Conservation (phyloP, 2,797 vertebrate species). For the Erithacus rubecula region DNA sequence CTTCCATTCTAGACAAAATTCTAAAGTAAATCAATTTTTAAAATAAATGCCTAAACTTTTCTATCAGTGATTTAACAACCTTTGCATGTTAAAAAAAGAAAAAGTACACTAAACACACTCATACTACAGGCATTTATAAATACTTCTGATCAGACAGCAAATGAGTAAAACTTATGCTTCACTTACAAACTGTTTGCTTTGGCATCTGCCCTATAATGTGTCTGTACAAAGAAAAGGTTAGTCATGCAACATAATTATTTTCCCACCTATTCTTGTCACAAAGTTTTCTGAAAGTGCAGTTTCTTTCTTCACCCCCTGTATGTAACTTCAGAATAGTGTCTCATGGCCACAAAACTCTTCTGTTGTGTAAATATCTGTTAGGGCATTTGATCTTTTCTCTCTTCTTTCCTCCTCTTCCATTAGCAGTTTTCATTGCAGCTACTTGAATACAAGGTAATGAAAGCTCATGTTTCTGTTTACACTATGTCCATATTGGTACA, state of each 20-base stretch:
- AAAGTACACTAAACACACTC: constrained; percentile 19
- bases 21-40: constrained; percentile 7
- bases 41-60: neutral
- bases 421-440: constrained; percentile 70
- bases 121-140: constrained; percentile 52
- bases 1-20: neutral
- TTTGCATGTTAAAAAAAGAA: neutral
- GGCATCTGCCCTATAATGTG: constrained; percentile 37
- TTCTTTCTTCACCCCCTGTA: constrained; percentile 62
- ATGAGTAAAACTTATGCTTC: constrained; percentile 33
- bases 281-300: constrained; percentile 60
- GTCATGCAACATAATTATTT: constrained; percentile 61
- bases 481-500: constrained; percentile 39
- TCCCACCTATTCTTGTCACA: constrained; percentile 56
- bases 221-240: constrained; percentile 50
- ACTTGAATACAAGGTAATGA: constrained; percentile 54
- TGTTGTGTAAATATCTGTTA: constrained; percentile 69
- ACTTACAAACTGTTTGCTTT: constrained; percentile 60
- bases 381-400: constrained; percentile 63
- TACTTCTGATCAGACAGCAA: constrained; percentile 54
- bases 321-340: constrained; percentile 64
- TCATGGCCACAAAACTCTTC: constrained; percentile 57
- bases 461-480: constrained; percentile 73
- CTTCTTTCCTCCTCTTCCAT: constrained; percentile 63
- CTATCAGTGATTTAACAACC: neutral